Evolutionary conservation across 2,888 invertebrate genomes (phyloP).

Genomic region (Eudemis profundana): DNA sequence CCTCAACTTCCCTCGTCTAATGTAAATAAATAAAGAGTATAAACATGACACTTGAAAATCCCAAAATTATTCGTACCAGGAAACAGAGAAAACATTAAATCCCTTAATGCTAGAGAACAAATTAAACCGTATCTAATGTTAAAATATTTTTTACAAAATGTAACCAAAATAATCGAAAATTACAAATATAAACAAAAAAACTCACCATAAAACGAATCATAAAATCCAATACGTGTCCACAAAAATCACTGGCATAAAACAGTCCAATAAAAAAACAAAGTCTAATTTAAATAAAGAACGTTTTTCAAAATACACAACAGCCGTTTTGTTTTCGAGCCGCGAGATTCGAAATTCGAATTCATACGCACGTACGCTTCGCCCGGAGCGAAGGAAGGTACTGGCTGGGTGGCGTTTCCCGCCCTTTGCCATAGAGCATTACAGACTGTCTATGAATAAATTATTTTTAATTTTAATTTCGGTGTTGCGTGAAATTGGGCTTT

Average conservation of each 20-base stretch:
- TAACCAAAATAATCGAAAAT: constrained; percentile 19
- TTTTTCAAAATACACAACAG: constrained; percentile 23
- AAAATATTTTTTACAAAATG: background rate
- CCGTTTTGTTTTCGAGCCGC: constrained; percentile 42
- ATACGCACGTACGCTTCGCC: constrained; percentile 60
- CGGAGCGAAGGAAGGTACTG: constrained; percentile 68
- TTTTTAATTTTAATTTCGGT: constrained; percentile 31
- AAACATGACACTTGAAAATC: too few relatives aligned
- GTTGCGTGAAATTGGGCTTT: constrained; percentile 34
- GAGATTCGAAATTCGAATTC: constrained; percentile 60
- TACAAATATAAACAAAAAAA: constrained; percentile 33
- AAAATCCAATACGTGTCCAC: constrained; percentile 50
- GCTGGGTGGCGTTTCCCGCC: constrained; percentile 68
- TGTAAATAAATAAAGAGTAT: too few relatives aligned
- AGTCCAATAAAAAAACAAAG: constrained; percentile 23
- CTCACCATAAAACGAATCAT: constrained; percentile 50
- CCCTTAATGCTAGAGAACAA: background rate
- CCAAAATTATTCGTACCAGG: too few relatives aligned
- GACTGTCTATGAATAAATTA: constrained; percentile 37
- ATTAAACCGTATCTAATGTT: background rate
- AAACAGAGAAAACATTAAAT: too few relatives aligned
- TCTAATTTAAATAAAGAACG: constrained; percentile 34
- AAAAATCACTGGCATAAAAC: constrained; percentile 42
- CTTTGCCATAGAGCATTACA: constrained; percentile 62
- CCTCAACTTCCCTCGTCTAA: too few relatives aligned